Base-by-base conservation (phyloP, 2,797 vertebrate species). In the Melanotaenia pygmaea region DNA sequence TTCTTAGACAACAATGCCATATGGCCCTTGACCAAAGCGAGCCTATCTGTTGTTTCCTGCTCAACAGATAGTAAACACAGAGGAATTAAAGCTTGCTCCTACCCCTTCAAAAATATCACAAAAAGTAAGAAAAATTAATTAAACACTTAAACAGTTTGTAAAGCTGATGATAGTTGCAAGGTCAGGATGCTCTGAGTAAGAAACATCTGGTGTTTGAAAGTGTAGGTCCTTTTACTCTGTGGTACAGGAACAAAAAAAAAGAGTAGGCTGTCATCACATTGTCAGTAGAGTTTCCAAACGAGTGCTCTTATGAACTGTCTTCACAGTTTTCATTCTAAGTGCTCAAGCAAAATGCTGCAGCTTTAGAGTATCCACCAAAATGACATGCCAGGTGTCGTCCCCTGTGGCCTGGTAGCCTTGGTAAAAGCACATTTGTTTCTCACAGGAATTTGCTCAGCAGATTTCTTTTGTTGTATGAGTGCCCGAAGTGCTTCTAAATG, bases 401-500 rank as follows among this genome's bases (percentile, higher is more conserved):
- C 14, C 35, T 70, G 67, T 54, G 58, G 59, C 71, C 30, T 69
- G 13, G 67, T 76, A 69, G 60, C 58, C 34, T 32, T 43, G 65
- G 24, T 63, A 26, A 65, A 68, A 67, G 28, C 56, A 59, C 24
- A 20, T 67, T 74, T 64, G 60, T 60, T 68, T 67, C 54, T 67
- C 66, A 51, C 24, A 50, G 11, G 59, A 59, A 66, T 45, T 50
- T 16, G 50, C 40, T 45, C 16, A 56, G 59, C 37, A 65, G 54
- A 62, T 59, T 79, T 53, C 11, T 64, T 56, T 34, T 70, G 26
- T 35, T 54, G 75, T 24, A 22, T 26, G 10, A 62, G 63, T 56
- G 22, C 69, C 53, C 70, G 61, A 74, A 72, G 71, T 38, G 70
- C 65, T 62, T 76, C 45, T 77, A 56, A 88, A 72, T 68, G 70